Conservation (phyloP, 2,888 invertebrate species). For the Iselma pallidipennis region DNA sequence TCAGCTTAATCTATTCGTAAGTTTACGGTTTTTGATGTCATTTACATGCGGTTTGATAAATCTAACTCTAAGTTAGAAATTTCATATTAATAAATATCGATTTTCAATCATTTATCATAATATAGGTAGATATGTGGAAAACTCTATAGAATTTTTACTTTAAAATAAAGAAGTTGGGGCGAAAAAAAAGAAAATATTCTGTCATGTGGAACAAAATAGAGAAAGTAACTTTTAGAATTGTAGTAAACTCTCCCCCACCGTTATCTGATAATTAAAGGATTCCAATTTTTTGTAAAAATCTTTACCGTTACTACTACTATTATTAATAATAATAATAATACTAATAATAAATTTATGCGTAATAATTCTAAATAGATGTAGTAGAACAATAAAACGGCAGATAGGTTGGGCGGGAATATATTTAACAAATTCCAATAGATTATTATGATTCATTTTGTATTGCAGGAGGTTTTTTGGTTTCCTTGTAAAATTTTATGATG, state of each 20-base stretch:
- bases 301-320: background rate
- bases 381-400: background rate
- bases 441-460: background rate
- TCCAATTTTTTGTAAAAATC: background rate
- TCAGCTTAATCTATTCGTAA: conserved; percentile 17
- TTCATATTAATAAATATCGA: too few species aligned
- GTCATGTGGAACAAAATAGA: background rate
- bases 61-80: too few species aligned
- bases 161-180: too few species aligned
- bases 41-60: background rate
- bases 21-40: background rate
- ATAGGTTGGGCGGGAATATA: background rate
- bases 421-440: background rate
- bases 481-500: background rate
- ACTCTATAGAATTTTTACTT: too few species aligned
- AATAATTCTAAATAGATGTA: too few species aligned
- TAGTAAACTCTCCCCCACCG: background rate
- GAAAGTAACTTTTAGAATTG: background rate
- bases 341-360: background rate
- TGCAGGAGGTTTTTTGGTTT: background rate
- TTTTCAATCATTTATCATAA: too few species aligned
- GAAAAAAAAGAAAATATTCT: background rate
- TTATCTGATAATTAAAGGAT: background rate
- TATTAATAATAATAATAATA: too few species aligned
- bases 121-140: too few species aligned